Evolutionary conservation across 2,797 vertebrate species (phyloP).

Genomic region (Carduelis carduelis): DNA sequence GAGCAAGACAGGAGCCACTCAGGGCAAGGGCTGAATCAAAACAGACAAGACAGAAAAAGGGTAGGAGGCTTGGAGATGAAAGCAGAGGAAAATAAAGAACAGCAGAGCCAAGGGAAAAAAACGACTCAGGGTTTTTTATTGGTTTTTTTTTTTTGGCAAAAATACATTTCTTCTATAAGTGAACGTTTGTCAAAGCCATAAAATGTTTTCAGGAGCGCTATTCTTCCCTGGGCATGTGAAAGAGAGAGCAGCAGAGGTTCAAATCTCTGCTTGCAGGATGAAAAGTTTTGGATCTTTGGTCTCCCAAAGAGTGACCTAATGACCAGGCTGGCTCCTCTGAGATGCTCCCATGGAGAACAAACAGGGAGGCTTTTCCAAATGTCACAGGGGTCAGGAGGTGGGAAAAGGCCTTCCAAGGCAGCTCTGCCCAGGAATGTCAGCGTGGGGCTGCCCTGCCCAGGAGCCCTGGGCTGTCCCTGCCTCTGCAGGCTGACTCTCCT

Average conservation of each 20-base stretch:
- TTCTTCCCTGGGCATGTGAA: neutral
- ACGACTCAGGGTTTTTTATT: neutral
- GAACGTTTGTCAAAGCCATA: constrained; percentile 8
- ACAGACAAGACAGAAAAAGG: constrained; percentile 42
- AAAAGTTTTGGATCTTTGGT: neutral
- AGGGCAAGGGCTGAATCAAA: constrained; percentile 58
- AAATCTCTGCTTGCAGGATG: neutral
- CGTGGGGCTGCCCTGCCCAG: neutral
- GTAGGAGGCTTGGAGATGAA: constrained; percentile 52
- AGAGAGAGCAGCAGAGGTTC: neutral
- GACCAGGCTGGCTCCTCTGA: neutral
- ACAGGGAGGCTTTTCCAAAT: neutral
- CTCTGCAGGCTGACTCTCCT: neutral
- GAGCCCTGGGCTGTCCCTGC: neutral
- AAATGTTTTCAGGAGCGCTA: neutral
- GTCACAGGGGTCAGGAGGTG: neutral
- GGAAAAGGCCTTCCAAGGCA: neutral
- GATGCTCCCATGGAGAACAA: neutral
- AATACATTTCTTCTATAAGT: constrained; percentile 15
- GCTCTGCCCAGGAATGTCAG: neutral
- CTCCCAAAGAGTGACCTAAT: neutral
- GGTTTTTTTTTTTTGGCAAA: neutral
- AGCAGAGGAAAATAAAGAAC: constrained; percentile 52
- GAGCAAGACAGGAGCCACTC: constrained; percentile 45
- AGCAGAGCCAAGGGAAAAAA: constrained; percentile 24